Conservation (phyloP, 2,113 vertebrate genomes). For the Mustela nigripes region DNA sequence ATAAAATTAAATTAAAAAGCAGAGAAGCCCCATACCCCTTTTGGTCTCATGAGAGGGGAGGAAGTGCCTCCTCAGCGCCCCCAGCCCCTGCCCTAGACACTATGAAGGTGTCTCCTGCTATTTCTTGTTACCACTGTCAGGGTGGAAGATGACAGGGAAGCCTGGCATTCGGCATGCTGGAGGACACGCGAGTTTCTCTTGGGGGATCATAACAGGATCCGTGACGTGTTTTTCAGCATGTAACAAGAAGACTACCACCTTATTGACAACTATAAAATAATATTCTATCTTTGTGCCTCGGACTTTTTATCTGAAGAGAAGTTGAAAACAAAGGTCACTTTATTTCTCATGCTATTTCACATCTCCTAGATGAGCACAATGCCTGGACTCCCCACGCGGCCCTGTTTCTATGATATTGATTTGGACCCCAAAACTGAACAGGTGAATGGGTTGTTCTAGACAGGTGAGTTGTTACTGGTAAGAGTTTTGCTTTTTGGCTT, state of each 20-base stretch:
- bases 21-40: background rate
- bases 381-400: conserved; percentile 97
- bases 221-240: background rate
- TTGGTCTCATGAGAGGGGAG: background rate
- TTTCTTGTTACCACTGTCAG: background rate
- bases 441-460: conserved; percentile 96
- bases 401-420: conserved; percentile 99
- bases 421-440: conserved; percentile 94
- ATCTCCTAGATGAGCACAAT: conserved; percentile 96
- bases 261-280: background rate
- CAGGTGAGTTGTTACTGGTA: conserved; percentile 78
- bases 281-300: background rate
- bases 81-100: background rate
- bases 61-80: background rate
- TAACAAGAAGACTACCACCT: background rate
- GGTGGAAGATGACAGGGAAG: fast-evolving
- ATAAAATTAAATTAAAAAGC: background rate
- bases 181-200: background rate
- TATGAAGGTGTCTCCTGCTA: too few species aligned
- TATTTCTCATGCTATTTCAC: background rate
- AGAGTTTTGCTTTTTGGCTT: background rate
- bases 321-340: background rate
- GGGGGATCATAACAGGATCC: background rate
- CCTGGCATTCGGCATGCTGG: background rate
- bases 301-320: background rate